Conservation (phyloP, 1,140 invertebrate species). For the Dendroctonus ponderosae region DNA sequence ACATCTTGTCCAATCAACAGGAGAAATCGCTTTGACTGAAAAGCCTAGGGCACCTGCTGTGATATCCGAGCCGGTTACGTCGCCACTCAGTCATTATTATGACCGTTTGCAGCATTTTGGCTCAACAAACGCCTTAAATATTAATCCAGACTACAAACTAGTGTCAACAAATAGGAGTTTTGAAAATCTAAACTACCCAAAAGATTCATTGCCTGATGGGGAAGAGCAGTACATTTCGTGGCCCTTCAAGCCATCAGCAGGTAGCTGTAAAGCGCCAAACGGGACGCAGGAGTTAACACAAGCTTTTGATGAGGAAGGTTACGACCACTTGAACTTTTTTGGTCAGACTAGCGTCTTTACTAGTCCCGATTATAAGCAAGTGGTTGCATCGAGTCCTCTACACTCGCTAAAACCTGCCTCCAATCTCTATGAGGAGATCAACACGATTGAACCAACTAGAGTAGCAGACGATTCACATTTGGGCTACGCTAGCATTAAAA, state of each 20-base stretch:
- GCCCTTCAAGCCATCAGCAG: background rate
- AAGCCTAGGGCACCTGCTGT: conserved; percentile 42
- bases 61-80: conserved; percentile 34
- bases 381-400: conserved; percentile 54
- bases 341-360: conserved; percentile 64
- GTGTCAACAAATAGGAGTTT: conserved; percentile 3
- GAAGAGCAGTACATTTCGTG: background rate
- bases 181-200: background rate
- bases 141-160: conserved; percentile 53
- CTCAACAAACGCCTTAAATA: conserved; percentile 66
- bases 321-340: conserved; percentile 76
- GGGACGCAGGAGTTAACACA: conserved; percentile 21
- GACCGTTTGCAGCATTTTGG: conserved; percentile 79
- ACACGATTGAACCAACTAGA: conserved; percentile 62
- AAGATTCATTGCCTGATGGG: background rate
- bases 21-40: conserved; percentile 24
- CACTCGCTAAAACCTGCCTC: conserved; percentile 46
- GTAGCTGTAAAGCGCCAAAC: background rate
- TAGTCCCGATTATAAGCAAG: conserved; percentile 60
- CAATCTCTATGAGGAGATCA: conserved; percentile 69
- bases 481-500: conserved; percentile 73
- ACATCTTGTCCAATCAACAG: conserved; percentile 39
- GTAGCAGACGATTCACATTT: conserved; percentile 75
- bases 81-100: conserved; percentile 58
- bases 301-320: conserved; percentile 55